Evolutionary conservation across 1,140 invertebrate genomes (phyloP).

Genomic region (Diachasma alloeum): DNA sequence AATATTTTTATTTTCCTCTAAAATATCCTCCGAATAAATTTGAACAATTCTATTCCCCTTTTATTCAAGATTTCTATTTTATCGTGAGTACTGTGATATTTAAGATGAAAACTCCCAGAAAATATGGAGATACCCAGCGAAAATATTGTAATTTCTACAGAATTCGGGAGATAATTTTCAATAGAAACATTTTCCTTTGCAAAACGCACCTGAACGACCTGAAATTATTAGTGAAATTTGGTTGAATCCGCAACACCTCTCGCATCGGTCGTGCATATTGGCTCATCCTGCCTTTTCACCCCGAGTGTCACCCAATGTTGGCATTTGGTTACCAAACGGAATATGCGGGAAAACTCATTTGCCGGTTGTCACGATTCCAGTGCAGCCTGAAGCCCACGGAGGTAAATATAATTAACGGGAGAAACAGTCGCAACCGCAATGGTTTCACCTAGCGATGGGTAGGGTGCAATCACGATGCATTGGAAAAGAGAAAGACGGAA

Average conservation of each 20-base stretch:
- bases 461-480: background rate
- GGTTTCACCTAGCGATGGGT: slow-evolving; percentile 1
- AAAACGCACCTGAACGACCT: too few species aligned
- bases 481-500: background rate
- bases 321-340: slow-evolving; percentile 4
- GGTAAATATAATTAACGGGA: slow-evolving; percentile 20
- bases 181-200: too few species aligned
- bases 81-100: too few species aligned
- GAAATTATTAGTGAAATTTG: background rate
- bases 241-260: background rate
- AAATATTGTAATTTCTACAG: too few species aligned
- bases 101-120: too few species aligned
- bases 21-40: too few species aligned
- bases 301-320: background rate
- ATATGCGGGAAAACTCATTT: slow-evolving; percentile 25
- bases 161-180: too few species aligned
- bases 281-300: background rate
- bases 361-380: slow-evolving; percentile 20
- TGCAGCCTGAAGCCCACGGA: background rate
- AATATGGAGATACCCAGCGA: too few species aligned
- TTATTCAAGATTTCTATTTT: too few species aligned
- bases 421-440: background rate
- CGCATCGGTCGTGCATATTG: background rate
- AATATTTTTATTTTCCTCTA: too few species aligned
- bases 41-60: too few species aligned